A percentile compares a stretch with the other conserved stretches of the same genome.
These are phyloP conservation scores for Drosophila bocqueti DNA, from an alignment of 1,140 invertebrate genomes.

Conservation along the genomic window DNA sequence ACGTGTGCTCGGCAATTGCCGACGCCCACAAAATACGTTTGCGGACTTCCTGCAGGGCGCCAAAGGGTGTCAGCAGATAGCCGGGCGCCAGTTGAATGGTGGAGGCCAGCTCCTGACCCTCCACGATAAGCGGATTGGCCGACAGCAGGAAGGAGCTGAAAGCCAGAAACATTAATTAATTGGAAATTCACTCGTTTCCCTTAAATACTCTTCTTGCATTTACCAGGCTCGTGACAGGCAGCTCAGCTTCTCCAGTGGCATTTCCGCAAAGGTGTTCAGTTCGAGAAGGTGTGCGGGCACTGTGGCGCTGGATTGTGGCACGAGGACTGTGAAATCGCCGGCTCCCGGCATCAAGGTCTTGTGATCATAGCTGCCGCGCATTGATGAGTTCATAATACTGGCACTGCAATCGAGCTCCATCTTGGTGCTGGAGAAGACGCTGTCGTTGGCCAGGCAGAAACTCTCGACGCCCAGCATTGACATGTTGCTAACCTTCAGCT, in stretches of 20 bases:
- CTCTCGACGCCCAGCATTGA: slow-evolving; percentile 66
- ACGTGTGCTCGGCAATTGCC: slow-evolving; percentile 73
- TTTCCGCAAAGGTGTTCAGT: slow-evolving; percentile 70
- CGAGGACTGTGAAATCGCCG: slow-evolving; percentile 13
- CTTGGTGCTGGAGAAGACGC: slow-evolving; percentile 76
- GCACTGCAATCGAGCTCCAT: slow-evolving; percentile 70
- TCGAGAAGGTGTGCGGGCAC: slow-evolving; percentile 67
- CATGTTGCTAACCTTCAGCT: slow-evolving; percentile 73
- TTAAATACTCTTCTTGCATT: neutral
- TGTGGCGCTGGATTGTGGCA: neutral
- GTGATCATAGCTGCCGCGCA: slow-evolving; percentile 57
- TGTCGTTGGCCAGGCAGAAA: slow-evolving; percentile 72
- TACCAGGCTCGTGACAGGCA: slow-evolving; percentile 64
- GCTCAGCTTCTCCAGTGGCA: slow-evolving; percentile 66
- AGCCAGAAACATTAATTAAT: slow-evolving; percentile 20
- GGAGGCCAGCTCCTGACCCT: slow-evolving; percentile 74
- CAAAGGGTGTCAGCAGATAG: slow-evolving; percentile 71
- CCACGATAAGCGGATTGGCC: slow-evolving; percentile 81
- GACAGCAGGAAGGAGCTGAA: slow-evolving; percentile 64
- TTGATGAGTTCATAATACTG: slow-evolving; percentile 37
- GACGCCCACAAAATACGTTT: slow-evolving; percentile 84
- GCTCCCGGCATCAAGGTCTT: slow-evolving; percentile 48
- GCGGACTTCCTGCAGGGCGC: slow-evolving; percentile 79
- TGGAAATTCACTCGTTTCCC: neutral
- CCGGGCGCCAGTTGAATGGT: slow-evolving; percentile 79